A percentile compares a stretch with the other conserved stretches of the same genome.
These are phyloP conservation scores for Himalopsyche phryganea DNA, from an alignment of 1,140 invertebrate genomes.

Conservation along the genomic window DNA sequence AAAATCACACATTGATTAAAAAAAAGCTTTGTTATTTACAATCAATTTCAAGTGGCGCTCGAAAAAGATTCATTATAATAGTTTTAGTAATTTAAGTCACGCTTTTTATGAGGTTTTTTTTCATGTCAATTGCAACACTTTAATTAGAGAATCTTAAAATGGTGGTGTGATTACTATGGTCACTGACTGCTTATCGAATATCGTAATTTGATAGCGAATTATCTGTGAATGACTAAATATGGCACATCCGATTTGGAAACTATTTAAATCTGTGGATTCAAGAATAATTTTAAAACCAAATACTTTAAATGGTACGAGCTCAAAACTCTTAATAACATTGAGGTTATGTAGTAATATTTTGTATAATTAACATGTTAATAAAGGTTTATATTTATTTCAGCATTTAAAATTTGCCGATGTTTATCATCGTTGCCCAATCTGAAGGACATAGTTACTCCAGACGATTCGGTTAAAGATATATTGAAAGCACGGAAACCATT, in stretches of 20 bases:
- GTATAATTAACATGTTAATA: background rate
- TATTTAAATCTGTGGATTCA: too few species aligned
- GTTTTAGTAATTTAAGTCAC: too few species aligned
- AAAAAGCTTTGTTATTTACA: too few species aligned
- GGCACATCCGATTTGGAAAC: background rate
- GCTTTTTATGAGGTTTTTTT: too few species aligned
- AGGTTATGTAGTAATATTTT: conserved; percentile 16
- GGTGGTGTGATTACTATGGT: background rate
- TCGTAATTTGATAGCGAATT: conserved; percentile 4
- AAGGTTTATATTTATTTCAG: conserved; percentile 4
- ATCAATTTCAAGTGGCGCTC: too few species aligned
- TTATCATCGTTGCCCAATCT: conserved; percentile 39
- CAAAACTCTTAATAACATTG: background rate
- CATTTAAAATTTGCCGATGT: conserved; percentile 36
- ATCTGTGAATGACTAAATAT: background rate
- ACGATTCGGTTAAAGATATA: conserved; percentile 25
- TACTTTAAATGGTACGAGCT: too few species aligned
- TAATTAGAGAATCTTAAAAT: background rate
- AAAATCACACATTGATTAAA: too few species aligned
- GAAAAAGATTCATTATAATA: too few species aligned
- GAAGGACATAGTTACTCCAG: conserved; percentile 33
- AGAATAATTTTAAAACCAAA: too few species aligned
- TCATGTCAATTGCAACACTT: conserved; percentile 4
- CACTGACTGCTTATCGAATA: too few species aligned
- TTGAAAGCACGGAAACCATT: conserved; percentile 11